phyloP scores from a whole-genome alignment of 2,113 vertebrate species.

The Callocephalon fimbriatum region DNA sequence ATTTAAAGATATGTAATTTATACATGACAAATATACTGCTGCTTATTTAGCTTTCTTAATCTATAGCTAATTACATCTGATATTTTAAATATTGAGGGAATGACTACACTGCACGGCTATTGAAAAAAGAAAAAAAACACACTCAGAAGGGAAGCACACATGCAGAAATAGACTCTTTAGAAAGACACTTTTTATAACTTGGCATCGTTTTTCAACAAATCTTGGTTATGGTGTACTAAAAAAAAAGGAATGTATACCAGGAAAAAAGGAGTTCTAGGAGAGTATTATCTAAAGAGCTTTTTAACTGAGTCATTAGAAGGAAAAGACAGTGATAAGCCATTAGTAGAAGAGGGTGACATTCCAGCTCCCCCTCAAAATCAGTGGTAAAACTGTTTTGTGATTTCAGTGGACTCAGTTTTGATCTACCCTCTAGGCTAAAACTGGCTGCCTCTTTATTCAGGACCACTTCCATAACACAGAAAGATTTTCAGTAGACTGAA shows the following conservation, averaged over 20 bases:
- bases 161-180: not conserved
- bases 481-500: not conserved
- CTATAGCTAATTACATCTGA: not conserved
- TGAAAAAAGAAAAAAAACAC: not conserved
- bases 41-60: not conserved
- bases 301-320: not conserved
- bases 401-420: not conserved
- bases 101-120: fast-evolving
- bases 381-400: not conserved
- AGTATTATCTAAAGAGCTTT: not conserved
- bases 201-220: not conserved
- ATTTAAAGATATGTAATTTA: not conserved
- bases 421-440: not conserved
- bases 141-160: not conserved
- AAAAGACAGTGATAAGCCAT: not conserved
- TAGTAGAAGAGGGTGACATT: not conserved
- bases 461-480: not conserved
- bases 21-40: not conserved
- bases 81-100: not conserved
- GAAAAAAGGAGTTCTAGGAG: not conserved
- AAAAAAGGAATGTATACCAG: not conserved
- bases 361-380: not conserved
- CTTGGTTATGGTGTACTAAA: not conserved
- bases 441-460: not conserved
- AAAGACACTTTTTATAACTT: not conserved